Evolutionary conservation across 2,888 invertebrate genomes (phyloP), one percentile per base, ranked within the genome.

Genomic region (Drosophila cracens): DNA sequence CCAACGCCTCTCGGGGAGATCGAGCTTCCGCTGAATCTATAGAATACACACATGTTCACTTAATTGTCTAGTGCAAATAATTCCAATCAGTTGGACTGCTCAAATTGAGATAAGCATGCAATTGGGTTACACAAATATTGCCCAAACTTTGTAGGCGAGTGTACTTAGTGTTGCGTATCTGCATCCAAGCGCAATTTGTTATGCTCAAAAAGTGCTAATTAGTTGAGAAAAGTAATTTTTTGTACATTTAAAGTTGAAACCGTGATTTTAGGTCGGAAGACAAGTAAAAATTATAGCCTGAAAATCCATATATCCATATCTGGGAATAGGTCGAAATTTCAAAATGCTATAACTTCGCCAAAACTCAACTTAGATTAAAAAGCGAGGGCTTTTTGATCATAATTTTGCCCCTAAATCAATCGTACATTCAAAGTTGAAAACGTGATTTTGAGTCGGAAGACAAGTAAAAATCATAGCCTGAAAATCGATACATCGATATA

Each of bases 61-160:
- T 43, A 49, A 16, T 33, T 59, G 34, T 57, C 43, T n/a, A 18
- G 3, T 33, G 56, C 56, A 57, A 57, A 65, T 61, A 56, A 38
- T 54, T 67, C 31, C n/a, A 53, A 67, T 57, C 58, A 21, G 33
- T 43, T 34, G 25, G 4, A 13, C 25, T n/a, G 21, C 56, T 25
- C 13, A 11, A 18, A 33, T 57, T 52, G 29, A 34, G 52, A 38
- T 67, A 33, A 40, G 34, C 11, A n/a, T 67, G 34, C 64, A 74
- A 70, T 74, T 81, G 87, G 87, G 87, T 81, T 70, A 84, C 25
- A 40, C 70, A 78, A 82, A 84, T 54, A 84, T 87, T 70, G 67
- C 46, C 60, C 54, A 65, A 76, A 29, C 70, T 76, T 38, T 69
- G 58, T 56, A n/a, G 59, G 51, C 27, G 63, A 51, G 66, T 75